Base-by-base conservation (phyloP, 2,797 vertebrate genomes). In the Esox masquinongy region DNA sequence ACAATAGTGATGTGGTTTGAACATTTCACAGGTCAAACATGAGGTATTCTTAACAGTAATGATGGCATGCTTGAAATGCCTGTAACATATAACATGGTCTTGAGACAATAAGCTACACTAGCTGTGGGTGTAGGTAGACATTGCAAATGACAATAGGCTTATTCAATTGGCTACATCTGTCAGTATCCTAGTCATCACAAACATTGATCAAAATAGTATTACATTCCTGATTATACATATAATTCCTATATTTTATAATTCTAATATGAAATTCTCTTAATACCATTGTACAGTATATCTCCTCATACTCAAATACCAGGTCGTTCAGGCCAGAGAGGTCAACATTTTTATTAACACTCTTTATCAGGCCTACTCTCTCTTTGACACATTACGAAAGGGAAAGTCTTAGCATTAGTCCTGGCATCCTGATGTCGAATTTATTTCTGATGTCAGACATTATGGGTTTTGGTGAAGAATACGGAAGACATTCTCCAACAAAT, bases 331-430 rank as follows among this genome's bases (percentile, higher is more conserved):
- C 39, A 43, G 39, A 22, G 47, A 29, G 1, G 47, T 15, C 12
- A 51, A 51, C 49, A 22, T 71, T 24, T 19, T 53, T 31, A 53
- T 31, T 71, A 53, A 29, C 47, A 0, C 11, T 51, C 24, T 63
- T 63, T 14, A 24, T 63, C 59, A 29, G 56, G 59, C 24, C 22
- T 63, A 15, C 29, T 64, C 61, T 14, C 66, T 9, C 16, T 68
- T 68, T 68, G 66, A 68, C 66, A 68, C 31, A 34, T 17, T 11
- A 29, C 22, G 68, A 14, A 19, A 47, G 19, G 68, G 68, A 69
- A 56, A 19, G 34, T 36, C 34, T 26, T 1, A 31, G 8, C 8
- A 47, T 68, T 68, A 47, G 3, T 56, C 53, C 8, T 7, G 12
- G 24, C 69, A 51, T 24, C 19, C 14, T 5, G 5, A 43, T 36